phyloP scores from a whole-genome alignment of 2,113 vertebrate species.

The Antechinus stuartii region DNA sequence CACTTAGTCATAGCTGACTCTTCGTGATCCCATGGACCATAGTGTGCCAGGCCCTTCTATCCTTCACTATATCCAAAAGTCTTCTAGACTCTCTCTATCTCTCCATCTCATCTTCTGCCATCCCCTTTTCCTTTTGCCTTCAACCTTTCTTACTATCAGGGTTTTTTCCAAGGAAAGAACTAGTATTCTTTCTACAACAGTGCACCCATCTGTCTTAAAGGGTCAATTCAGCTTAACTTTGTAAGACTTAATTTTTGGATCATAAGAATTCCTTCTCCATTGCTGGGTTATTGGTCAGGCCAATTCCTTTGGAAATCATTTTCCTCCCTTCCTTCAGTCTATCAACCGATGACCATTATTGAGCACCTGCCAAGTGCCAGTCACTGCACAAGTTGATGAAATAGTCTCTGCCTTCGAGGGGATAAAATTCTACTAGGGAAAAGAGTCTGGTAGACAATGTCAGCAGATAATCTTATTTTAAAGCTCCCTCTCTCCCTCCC shows the following conservation, averaged over 20 bases:
- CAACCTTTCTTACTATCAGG: too few species aligned
- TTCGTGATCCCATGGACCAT: too few species aligned
- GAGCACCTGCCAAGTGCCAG: not conserved
- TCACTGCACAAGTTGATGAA: not conserved
- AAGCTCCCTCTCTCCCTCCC: conserved; percentile 74
- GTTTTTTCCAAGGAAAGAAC: too few species aligned
- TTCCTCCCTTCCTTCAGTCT: too few species aligned
- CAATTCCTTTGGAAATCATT: not conserved
- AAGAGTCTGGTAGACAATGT: not conserved
- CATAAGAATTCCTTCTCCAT: not conserved
- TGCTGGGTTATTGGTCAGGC: not conserved
- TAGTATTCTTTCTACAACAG: too few species aligned
- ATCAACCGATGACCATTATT: conserved; percentile 6
- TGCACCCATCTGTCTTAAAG: not conserved
- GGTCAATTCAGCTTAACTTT: not conserved
- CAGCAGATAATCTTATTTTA: conserved; percentile 64
- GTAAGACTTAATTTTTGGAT: not conserved
- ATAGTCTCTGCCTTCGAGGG: conserved; percentile 15
- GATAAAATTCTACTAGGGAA: conserved; percentile 20
- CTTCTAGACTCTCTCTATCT: too few species aligned
- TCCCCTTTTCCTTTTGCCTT: too few species aligned
- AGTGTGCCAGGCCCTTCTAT: too few species aligned
- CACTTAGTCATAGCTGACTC: too few species aligned
- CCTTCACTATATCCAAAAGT: too few species aligned
- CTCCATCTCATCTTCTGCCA: too few species aligned